Base-by-base conservation (phyloP, 2,888 invertebrate species). In the Hyposoter dolosus region DNA sequence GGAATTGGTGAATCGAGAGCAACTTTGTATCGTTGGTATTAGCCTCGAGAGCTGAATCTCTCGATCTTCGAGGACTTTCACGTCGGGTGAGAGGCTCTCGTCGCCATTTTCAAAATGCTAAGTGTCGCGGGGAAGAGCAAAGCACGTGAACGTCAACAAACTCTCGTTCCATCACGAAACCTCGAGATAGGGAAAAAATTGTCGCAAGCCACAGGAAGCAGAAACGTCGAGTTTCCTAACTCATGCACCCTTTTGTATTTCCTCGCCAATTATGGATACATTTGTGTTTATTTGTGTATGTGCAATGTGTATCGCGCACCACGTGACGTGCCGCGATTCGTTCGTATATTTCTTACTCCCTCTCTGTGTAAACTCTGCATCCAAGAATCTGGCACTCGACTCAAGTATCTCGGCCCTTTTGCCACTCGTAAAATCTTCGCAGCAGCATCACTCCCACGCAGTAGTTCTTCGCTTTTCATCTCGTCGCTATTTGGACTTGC, bases 301-400 rank as follows among this genome's bases (percentile, higher is more conserved):
- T n/a, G 50, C 23, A 50, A 28, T 32, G 19, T 56, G 68, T 28
- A 75, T 75, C 43, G 32, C 79, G 17, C 76, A 65, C 66, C 72
- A 77, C 81, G 77, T 56, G 43, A 75, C 43, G 32, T 47, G 3
- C 75, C 53, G 5, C 53, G 5, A 28, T 50, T 45, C n/a, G 60
- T 47, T 40, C 45, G 45, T 74, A 10, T 32, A n/a, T 45, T 75
- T 47, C 45, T 35, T 35, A 45, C 65, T 28, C 68, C 63, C 78
- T 43, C 60, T 69, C 82, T 68, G 60, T 74, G 77, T 74, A 60
- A 60, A 79, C 50, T 40, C 78, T 43, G 82, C 75, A 83, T 81
- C 77, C 74, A 78, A 81, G 45, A 81, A 86, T 82, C 83, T 84
- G 83, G 83, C 83, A 74, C 86, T 86, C 81, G 83, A 81, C 63